These are phyloP conservation scores for Kradibia gibbosae DNA, from an alignment of 1,140 invertebrate species.

Conservation along the genomic window DNA sequence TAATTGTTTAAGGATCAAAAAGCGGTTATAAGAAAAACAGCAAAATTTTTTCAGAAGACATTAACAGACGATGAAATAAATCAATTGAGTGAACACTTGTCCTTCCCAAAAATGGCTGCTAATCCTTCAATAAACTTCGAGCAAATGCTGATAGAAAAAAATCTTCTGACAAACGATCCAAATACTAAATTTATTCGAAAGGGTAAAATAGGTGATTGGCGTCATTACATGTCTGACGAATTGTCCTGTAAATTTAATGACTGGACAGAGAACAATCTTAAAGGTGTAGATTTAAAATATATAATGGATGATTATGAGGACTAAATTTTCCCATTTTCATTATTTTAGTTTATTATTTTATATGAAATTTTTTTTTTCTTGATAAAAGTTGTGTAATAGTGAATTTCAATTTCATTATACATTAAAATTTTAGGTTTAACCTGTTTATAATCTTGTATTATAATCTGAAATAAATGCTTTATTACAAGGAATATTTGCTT, in stretches of 20 bases:
- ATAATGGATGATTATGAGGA: constrained; percentile 41
- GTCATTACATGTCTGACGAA: constrained; percentile 84
- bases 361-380: background rate
- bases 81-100: constrained; percentile 81
- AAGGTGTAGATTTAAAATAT: constrained; percentile 78
- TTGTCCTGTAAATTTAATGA: constrained; percentile 81
- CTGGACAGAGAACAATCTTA: constrained; percentile 80
- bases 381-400: background rate
- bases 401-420: too few species aligned
- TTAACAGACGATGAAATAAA: constrained; percentile 78
- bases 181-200: constrained; percentile 83
- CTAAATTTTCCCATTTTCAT: background rate
- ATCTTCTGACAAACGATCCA: constrained; percentile 70
- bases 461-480: too few species aligned
- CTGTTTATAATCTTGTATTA: too few species aligned
- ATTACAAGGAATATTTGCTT: too few species aligned
- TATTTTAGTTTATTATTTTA: background rate
- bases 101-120: constrained; percentile 85
- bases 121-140: constrained; percentile 86
- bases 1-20: constrained; percentile 73
- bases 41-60: constrained; percentile 81
- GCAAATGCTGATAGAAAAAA: constrained; percentile 74
- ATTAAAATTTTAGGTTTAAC: too few species aligned
- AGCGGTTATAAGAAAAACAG: constrained; percentile 78
- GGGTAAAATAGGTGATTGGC: constrained; percentile 89